phyloP scores from a whole-genome alignment of 2,888 invertebrate species.

The Cyaniris semiargus region DNA sequence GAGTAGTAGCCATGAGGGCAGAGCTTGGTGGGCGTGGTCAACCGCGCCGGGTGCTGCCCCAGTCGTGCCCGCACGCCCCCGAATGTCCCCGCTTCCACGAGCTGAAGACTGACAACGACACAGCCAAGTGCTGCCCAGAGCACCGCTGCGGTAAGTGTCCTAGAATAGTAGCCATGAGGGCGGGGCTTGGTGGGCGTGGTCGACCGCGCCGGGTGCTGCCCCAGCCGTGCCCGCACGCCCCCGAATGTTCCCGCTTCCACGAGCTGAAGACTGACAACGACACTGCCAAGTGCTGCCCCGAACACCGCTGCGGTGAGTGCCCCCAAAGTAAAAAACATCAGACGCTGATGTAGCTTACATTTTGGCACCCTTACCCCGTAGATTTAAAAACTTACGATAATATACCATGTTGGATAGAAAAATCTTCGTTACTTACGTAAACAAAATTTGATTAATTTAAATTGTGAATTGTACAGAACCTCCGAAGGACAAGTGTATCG shows the following conservation, averaged over 20 bases:
- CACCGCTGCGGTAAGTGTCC: conserved; percentile 82
- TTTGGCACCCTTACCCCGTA: too few relatives aligned
- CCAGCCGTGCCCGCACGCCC: conserved; percentile 82
- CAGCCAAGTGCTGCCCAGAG: conserved; percentile 47
- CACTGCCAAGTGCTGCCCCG: conserved; percentile 71
- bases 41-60: conserved; percentile 45
- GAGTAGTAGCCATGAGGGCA: too few relatives aligned
- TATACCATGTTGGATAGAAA: too few relatives aligned
- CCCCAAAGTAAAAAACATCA: background rate
- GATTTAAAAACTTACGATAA: too few relatives aligned
- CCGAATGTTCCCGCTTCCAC: conserved; percentile 81
- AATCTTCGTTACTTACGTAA: too few relatives aligned
- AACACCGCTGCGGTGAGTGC: background rate
- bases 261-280: conserved; percentile 56
- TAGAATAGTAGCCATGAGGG: too few relatives aligned
- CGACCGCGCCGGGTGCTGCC: conserved; percentile 83
- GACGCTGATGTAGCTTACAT: too few relatives aligned
- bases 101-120: too few relatives aligned
- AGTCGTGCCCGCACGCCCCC: conserved; percentile 82
- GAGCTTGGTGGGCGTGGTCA: too few relatives aligned
- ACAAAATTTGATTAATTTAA: background rate
- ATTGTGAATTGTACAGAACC: conserved; percentile 62
- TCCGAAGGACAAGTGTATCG: conserved; percentile 84
- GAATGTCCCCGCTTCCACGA: conserved; percentile 60
- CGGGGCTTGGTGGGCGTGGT: too few relatives aligned